Base-by-base conservation (phyloP, 2,797 vertebrate species). In the Protonibea diacanthus region DNA sequence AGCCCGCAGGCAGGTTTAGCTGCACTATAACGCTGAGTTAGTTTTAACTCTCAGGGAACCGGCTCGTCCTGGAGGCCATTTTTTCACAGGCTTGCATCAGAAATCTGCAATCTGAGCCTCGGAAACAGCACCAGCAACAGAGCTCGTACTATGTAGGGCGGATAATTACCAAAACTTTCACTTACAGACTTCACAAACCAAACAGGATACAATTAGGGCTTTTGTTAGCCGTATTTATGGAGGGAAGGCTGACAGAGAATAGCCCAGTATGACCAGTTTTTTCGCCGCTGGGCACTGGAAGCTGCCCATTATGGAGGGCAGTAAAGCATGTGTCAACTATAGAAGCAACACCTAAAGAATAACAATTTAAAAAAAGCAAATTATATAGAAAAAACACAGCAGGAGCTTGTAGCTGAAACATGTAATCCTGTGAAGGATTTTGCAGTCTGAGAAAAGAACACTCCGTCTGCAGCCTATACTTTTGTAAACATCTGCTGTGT, bases 31-130 rank as follows among this genome's bases (percentile, higher is more conserved):
- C 20, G 75, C 84, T 89, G 83, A 83, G 45, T 71, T 70, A 18
- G 75, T 82, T 63, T 78, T 80, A 38, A 60, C 70, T 83, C 86
- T 58, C 71, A 64, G 76, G 33, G 61, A 83, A 47, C 58, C 63
- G 1, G 60, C 40, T 57, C 14, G 0, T 75, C 71, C 86, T 66
- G 62, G 72, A 80, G 88, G 81, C 72, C 72, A 48, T 79, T 83
- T 91, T 91, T 88, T 62, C 89, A 82, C 76, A 2, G 20, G 4
- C 47, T 91, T 88, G 87, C 89, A 48, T 91, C 87, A 92, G 83
- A 75, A 71, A 74, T 70, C n/a, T 76, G 55, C 84, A 44, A 20
- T 49, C 48, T 3, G 63, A 76, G 63, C 63, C 52, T 48, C 21
- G 52, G 65, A 66, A 66, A 52, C 74, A 65, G 18, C 63, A 51